phyloP scores from a whole-genome alignment of 1,140 invertebrate genomes.

The Drosophila obscura region DNA sequence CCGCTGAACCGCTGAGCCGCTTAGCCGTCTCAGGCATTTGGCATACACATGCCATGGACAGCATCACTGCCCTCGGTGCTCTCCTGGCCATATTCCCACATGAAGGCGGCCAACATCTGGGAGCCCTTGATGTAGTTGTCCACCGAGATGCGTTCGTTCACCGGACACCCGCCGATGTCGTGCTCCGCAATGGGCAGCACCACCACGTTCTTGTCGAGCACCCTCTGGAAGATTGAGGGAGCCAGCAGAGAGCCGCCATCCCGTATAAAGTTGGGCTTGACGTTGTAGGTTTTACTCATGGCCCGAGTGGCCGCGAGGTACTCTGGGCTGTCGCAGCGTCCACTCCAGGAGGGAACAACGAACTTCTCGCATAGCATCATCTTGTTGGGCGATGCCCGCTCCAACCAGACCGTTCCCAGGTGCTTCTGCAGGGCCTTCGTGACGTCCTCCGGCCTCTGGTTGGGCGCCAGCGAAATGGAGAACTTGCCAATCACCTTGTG shows the following conservation, averaged over 20 bases:
- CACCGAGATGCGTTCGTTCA: conserved; percentile 32
- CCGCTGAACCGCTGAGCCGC: too few species aligned
- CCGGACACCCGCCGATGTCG: conserved; percentile 39
- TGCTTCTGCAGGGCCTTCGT: conserved; percentile 89
- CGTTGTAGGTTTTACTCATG: conserved; percentile 93
- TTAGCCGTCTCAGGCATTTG: conserved; percentile 29
- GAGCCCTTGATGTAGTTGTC: conserved; percentile 40
- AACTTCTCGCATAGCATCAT: conserved; percentile 87
- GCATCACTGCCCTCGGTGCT: background rate
- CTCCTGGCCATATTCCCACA: conserved; percentile 42
- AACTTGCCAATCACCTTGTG: conserved; percentile 97
- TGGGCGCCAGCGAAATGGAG: conserved; percentile 95
- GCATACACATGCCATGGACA: conserved; percentile 4
- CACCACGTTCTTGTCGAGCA: conserved; percentile 32
- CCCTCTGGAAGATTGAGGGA: conserved; percentile 23
- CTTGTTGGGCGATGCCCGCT: conserved; percentile 91
- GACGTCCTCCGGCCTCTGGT: conserved; percentile 92
- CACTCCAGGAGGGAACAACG: conserved; percentile 92
- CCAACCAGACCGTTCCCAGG: conserved; percentile 87
- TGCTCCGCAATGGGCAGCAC: conserved; percentile 38
- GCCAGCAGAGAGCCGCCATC: conserved; percentile 34
- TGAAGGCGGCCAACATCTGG: conserved; percentile 26
- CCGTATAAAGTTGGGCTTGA: conserved; percentile 87
- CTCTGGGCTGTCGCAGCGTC: conserved; percentile 94
- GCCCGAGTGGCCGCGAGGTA: conserved; percentile 93